Conservation (phyloP, 2,113 vertebrate genomes). For the chimpanzee (Pan troglodytes) region NHGRI_mPanTro3-v2.1_pri NC_072411.2:102088501-102089000, state of each 20-base stretch:
- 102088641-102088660: too few relatives aligned
- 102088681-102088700: neutral
- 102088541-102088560: too few relatives aligned
- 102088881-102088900: neutral
- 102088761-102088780: neutral
- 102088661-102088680: neutral
- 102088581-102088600: too few relatives aligned
- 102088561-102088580: too few relatives aligned
- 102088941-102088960: conserved; percentile 2
- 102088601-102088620: too few relatives aligned
- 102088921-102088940: conserved; percentile 4
- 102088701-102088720: neutral
- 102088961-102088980: neutral
- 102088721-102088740: neutral
- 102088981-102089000: neutral
- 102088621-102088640: too few relatives aligned
- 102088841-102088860: neutral
- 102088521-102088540: too few relatives aligned
- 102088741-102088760: neutral
- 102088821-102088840: neutral
- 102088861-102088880: neutral
- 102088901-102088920: neutral
- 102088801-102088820: neutral
- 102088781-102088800: neutral
- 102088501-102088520: too few relatives aligned